Conservation (phyloP, 1,140 invertebrate species). For the Lordiphosa clarofinis region DNA sequence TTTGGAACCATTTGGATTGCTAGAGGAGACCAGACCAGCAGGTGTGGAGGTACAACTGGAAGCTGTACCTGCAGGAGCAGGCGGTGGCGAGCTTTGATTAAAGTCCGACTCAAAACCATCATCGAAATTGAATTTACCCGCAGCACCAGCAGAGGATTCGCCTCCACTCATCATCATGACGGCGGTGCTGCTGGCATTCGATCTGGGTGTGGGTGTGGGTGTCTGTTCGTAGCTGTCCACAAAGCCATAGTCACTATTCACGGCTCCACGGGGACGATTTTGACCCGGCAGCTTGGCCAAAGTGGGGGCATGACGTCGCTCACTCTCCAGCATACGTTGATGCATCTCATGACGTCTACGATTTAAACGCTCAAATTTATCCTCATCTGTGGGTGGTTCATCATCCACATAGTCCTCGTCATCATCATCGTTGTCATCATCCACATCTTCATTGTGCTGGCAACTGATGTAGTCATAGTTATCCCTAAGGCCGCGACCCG, state of each 20-base stretch:
- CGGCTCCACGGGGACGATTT: slow-evolving; percentile 26
- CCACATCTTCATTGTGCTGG: slow-evolving; percentile 37
- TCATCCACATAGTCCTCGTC: slow-evolving; percentile 74
- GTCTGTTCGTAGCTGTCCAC: slow-evolving; percentile 77
- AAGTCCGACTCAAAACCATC: slow-evolving; percentile 80
- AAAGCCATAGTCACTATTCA: slow-evolving; percentile 68
- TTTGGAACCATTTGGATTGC: slow-evolving; percentile 41
- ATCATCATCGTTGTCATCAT: slow-evolving; percentile 57
- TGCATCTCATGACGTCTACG: slow-evolving; percentile 74
- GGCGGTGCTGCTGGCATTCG: slow-evolving; percentile 66
- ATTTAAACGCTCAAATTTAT: slow-evolving; percentile 75
- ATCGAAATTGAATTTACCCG: slow-evolving; percentile 74
- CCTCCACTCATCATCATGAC: slow-evolving; percentile 57
- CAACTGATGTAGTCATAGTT: slow-evolving; percentile 74
- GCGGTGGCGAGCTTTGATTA: slow-evolving; percentile 73
- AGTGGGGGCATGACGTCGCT: slow-evolving; percentile 54
- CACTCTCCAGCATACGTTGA: slow-evolving; percentile 73
- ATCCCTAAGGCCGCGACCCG: slow-evolving; percentile 50
- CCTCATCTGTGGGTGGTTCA: slow-evolving; percentile 73
- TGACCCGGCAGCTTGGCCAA: slow-evolving; percentile 54
- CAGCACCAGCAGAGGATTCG: slow-evolving; percentile 45
- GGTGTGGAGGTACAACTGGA: slow-evolving; percentile 75
- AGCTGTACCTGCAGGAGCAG: slow-evolving; percentile 68
- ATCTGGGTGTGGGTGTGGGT: slow-evolving; percentile 65
- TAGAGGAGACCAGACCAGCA: slow-evolving; percentile 45